These are phyloP conservation scores for Leptopilina clavipes DNA, from an alignment of 1,140 invertebrate species.

Conservation along the genomic window DNA sequence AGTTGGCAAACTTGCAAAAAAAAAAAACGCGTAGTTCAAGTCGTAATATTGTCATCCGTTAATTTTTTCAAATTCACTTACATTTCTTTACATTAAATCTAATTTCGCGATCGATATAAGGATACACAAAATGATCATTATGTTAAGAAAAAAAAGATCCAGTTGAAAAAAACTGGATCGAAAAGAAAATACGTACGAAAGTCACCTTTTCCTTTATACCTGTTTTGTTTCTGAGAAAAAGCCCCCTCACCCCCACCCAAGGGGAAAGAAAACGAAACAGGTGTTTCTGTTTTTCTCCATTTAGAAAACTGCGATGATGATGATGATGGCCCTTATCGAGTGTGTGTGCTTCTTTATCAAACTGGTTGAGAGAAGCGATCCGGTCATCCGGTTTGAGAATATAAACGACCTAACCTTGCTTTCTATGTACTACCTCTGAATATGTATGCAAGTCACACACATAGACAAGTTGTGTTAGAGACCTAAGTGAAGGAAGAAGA, in stretches of 20 bases:
- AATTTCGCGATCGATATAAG: no score
- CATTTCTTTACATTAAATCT: no score
- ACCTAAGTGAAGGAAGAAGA: background rate
- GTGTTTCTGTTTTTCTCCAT: background rate
- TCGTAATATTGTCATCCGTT: no score
- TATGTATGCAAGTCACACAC: background rate
- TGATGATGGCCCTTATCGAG: background rate
- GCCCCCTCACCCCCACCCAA: no score
- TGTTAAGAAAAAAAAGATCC: background rate
- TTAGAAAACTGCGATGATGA: background rate
- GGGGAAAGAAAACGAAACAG: background rate
- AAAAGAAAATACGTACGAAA: background rate
- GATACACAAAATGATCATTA: no score
- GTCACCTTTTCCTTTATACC: background rate
- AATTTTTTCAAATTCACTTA: no score
- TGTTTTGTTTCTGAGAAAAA: background rate
- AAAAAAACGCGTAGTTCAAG: no score
- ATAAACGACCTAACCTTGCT: constrained; percentile 1
- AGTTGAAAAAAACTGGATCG: background rate
- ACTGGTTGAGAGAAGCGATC: constrained; percentile 13
- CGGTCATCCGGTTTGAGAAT: constrained; percentile 2
- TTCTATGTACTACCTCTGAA: background rate
- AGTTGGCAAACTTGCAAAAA: no score
- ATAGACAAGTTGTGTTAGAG: background rate
- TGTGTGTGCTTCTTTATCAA: background rate